Conservation (phyloP, 2,888 invertebrate species). For the Nipponacmea schrenckii region DNA sequence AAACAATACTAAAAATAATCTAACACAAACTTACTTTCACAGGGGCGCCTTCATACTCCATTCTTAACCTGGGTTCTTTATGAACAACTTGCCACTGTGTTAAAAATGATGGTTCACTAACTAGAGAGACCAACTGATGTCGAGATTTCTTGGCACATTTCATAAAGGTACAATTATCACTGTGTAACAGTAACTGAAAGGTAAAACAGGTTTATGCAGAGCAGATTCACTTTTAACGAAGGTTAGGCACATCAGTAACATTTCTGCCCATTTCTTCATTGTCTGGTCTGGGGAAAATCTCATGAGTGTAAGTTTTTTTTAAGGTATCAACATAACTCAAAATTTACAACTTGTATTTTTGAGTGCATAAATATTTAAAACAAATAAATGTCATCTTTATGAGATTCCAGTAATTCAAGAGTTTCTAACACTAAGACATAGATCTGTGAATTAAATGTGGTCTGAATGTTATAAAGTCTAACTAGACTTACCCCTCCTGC, state of each 20-base stretch:
- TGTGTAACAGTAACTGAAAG: slow-evolving; percentile 57
- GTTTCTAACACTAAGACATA: too few species aligned
- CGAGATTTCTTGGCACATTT: slow-evolving; percentile 61
- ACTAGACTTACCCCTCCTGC: slow-evolving; percentile 55
- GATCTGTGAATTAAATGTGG: too few species aligned
- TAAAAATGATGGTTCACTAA: slow-evolving; percentile 50
- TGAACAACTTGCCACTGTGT: slow-evolving; percentile 62
- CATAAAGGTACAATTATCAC: slow-evolving; percentile 57
- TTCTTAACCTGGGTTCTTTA: slow-evolving; percentile 59
- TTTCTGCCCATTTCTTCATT: background rate
- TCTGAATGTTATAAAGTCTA: too few species aligned
- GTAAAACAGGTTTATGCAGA: slow-evolving; percentile 9
- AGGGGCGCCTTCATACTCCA: slow-evolving; percentile 61
- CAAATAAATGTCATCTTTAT: too few species aligned
- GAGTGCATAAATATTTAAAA: too few species aligned
- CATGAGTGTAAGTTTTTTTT: background rate
- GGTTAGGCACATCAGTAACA: background rate
- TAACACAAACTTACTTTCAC: slow-evolving; percentile 55
- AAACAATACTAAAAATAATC: too few species aligned
- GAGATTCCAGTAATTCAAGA: too few species aligned
- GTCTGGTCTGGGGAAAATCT: background rate
- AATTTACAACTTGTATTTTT: too few species aligned
- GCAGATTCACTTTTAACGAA: background rate
- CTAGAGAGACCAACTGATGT: slow-evolving; percentile 60
- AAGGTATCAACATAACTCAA: too few species aligned